Conservation (phyloP, 2,113 vertebrate genomes). For the Chinchilla lanigera region DNA sequence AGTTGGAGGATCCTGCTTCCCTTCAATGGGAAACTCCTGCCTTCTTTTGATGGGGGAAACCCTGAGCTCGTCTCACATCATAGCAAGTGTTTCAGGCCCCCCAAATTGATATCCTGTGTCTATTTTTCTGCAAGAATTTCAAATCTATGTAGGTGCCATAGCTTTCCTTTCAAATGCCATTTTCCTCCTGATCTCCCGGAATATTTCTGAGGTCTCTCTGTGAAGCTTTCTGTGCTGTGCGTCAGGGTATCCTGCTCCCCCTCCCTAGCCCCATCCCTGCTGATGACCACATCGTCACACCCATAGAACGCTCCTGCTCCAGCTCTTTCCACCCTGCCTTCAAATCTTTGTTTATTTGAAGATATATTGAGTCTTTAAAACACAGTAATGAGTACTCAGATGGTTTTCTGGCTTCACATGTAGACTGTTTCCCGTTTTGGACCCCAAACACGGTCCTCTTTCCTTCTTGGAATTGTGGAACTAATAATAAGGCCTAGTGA, state of each 20-base stretch:
- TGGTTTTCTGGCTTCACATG: not conserved
- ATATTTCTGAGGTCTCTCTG: not conserved
- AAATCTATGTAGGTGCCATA: not conserved
- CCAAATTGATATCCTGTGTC: not conserved
- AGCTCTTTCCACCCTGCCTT: not conserved
- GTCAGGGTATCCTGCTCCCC: not conserved
- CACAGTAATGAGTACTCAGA: not conserved
- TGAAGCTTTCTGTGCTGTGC: not conserved
- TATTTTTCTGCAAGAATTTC: not conserved
- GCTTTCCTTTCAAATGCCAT: not conserved
- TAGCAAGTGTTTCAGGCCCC: not conserved
- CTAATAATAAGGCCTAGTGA: not conserved
- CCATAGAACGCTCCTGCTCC: not conserved
- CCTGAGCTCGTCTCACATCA: not conserved
- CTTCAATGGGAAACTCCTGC: not conserved
- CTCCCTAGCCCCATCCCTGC: no score
- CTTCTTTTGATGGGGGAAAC: not conserved
- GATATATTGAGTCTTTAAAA: not conserved
- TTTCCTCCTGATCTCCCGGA: not conserved
- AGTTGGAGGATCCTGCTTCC: not conserved
- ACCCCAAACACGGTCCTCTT: not conserved
- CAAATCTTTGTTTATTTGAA: not conserved
- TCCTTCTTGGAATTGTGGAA: not conserved
- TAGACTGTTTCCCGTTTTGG: no score
- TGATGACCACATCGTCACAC: not conserved